Percentiles rank a stretch among this genome's conserved stretches.
These are phyloP conservation scores for Cladorhizidae sp. DNA, from an alignment of 37 sponge, comb jelly and placozoan genomes.

Conservation along the genomic window DNA sequence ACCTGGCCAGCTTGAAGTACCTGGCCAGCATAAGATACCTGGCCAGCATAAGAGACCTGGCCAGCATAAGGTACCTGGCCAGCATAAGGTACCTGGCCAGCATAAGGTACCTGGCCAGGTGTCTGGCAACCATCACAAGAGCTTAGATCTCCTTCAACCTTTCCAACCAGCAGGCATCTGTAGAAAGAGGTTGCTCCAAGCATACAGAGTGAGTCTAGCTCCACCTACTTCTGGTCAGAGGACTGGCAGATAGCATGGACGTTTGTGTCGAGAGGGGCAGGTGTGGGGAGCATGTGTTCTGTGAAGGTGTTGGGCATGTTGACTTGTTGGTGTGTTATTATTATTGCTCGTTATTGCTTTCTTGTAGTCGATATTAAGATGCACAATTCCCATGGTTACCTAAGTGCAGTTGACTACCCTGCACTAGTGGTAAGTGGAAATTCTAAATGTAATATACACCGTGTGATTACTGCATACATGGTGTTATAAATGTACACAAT, in stretches of 20 bases:
- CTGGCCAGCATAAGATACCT: not conserved
- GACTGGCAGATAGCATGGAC: too few species aligned
- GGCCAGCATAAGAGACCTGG: not conserved
- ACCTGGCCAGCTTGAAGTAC: not conserved
- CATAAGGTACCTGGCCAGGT: not conserved
- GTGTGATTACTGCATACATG: too few species aligned
- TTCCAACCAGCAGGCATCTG: not conserved
- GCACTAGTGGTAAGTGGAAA: slow-evolving; percentile 50
- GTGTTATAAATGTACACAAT: too few species aligned
- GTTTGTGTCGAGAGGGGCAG: too few species aligned
- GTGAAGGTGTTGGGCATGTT: too few species aligned
- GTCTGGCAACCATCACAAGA: not conserved
- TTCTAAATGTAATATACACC: too few species aligned
- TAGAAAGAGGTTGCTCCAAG: too few species aligned
- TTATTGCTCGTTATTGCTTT: too few species aligned
- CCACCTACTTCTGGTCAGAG: too few species aligned
- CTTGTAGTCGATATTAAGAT: slow-evolving; percentile 48
- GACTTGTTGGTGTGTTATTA: too few species aligned
- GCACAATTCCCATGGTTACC: slow-evolving; percentile 68
- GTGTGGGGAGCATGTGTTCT: too few species aligned
- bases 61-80: not conserved
- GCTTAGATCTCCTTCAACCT: not conserved
- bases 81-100: not conserved
- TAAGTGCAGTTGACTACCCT: slow-evolving; percentile 76
- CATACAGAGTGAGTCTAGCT: too few species aligned